These are phyloP conservation scores for Eupithecia subumbrata DNA, from an alignment of 2,888 invertebrate genomes.

Conservation along the genomic window DNA sequence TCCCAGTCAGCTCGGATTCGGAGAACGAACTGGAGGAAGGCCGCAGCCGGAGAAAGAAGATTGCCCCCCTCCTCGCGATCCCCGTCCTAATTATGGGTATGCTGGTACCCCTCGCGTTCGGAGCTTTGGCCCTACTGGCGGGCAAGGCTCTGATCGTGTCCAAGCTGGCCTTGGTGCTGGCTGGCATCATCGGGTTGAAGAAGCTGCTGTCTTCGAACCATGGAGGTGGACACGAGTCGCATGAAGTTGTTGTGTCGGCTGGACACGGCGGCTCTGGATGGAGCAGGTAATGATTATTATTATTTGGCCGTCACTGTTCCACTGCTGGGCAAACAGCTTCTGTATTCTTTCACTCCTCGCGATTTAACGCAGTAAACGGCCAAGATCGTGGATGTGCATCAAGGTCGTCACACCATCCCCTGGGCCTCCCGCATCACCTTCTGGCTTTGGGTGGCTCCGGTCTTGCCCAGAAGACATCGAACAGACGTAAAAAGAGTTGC, in stretches of 20 bases:
- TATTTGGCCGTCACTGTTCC: not conserved
- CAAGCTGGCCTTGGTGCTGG: constrained; percentile 91
- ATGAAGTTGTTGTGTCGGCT: constrained; percentile 88
- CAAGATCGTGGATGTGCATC: too few species aligned
- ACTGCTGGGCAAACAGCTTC: too few species aligned
- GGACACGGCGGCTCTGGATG: constrained; percentile 88
- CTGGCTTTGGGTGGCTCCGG: too few species aligned
- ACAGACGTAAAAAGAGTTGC: too few species aligned
- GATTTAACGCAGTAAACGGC: too few species aligned
- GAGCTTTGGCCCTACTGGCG: constrained; percentile 91
- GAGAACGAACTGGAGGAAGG: constrained; percentile 87
- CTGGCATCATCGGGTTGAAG: constrained; percentile 93
- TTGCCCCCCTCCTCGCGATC: constrained; percentile 89
- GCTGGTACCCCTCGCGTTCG: constrained; percentile 91
- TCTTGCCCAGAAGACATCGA: too few species aligned
- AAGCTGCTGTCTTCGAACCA: constrained; percentile 89
- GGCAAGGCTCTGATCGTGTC: constrained; percentile 94
- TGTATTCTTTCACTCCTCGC: too few species aligned
- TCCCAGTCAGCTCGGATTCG: constrained; percentile 87
- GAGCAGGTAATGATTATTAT: constrained; percentile 80
- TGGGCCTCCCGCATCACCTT: too few species aligned
- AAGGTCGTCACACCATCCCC: too few species aligned
- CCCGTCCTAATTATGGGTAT: constrained; percentile 92
- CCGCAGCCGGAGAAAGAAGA: constrained; percentile 89
- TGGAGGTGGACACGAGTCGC: constrained; percentile 85